Evolutionary conservation across 37 sponge, comb jelly and placozoan genomes (phyloP), one percentile per base, ranked within the genome.

Genomic region (Agelas oroides): DNA sequence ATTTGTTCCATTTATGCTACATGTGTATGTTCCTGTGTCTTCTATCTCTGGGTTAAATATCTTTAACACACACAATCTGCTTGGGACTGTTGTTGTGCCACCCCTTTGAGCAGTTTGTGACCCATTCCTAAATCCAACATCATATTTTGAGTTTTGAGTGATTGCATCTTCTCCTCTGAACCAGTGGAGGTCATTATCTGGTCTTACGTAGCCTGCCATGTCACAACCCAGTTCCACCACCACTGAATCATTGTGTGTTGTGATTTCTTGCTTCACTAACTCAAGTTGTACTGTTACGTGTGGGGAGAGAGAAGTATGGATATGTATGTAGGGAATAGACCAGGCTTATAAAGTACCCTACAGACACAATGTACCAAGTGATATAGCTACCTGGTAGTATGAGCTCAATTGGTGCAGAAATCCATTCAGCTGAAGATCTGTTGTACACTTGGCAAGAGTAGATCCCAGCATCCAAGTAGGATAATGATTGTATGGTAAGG

Each of bases 201-300:
- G 73, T 13, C 38, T 59, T 0, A 82, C 24, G 46, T 61, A 82
- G 40, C 64, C 73, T 33, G 73, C 53, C 83, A 82, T 82, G 63
- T 82, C 83, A 35, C 83, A 82, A 15, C 62, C 37, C 25, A 82
- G 36, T 20, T 46, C 55, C n/a, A 68, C 73, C 11, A 1, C 37
- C n/a, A 25, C 14, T 28, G 75, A 15, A 27, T 75, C 53, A 30
- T 75, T 33, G 25, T 19, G 24, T 19, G 33, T 24, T n/a, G 16
- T 12, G 19, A 75, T 31, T 15, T 28, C 11, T 24, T 18, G n/a
- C 15, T 75, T 5, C 6, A 67, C 69, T 67, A 34, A 1, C 19
- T 25, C 31, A 34, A 67, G 69, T 19, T 12, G 31, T 46, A 46
- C 46, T 46, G 46, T 46, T 46, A 46, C 46, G n/a, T n/a, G n/a